Base-by-base conservation (phyloP, 1,140 invertebrate species). In the Drosophila punjabiensis region DNA sequence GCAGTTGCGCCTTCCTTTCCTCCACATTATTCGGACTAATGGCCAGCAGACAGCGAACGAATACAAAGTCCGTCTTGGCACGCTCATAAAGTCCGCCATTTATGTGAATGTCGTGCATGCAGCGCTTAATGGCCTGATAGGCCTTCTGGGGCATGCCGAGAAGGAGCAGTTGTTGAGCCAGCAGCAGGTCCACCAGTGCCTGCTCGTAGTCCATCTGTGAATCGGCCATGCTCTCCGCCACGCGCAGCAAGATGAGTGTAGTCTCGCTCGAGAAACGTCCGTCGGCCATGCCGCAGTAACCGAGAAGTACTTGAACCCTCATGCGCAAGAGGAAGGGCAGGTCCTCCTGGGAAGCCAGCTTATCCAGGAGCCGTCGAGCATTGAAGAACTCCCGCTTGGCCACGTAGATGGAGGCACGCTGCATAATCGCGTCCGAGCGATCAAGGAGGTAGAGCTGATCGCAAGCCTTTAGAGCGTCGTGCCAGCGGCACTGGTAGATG, bases 71-170 rank as follows among this genome's bases (percentile, higher is more conserved):
- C 64, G 84, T 81, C 63, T 96, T 95, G 4, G 95, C 97, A 73
- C 96, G 95, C 89, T 98, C 97, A 79, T 95, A 97, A n/a, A 95
- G 94, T n/a, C 96, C 96, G 2, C 97, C 97, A 82, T 98, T 96
- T 16, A 96, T 95, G 79, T 98, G 94, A 47, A 98, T 95, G 47
- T 95, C 94, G 1, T 96, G 94, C 79, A 98, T 95, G 35, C 95
- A 95, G 77, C 95, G 95, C 64, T 96, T 95, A 1, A 97, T 94
- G 4, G 97, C 93, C 48, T 94, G 93, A 24, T 97, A 93, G 0
- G 97, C 96, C 93, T 97, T 96, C 67, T 95, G 94, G 0, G 96
- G 95, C 91, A 97, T 95, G 18, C 95, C 95, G 94, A 97, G 95
- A 56, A 96, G 93, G 18, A 98, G 93, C 93, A 98, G 93, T 1